phyloP scores from a whole-genome alignment of 2,888 invertebrate species.

The Eupeodes luniger region DNA sequence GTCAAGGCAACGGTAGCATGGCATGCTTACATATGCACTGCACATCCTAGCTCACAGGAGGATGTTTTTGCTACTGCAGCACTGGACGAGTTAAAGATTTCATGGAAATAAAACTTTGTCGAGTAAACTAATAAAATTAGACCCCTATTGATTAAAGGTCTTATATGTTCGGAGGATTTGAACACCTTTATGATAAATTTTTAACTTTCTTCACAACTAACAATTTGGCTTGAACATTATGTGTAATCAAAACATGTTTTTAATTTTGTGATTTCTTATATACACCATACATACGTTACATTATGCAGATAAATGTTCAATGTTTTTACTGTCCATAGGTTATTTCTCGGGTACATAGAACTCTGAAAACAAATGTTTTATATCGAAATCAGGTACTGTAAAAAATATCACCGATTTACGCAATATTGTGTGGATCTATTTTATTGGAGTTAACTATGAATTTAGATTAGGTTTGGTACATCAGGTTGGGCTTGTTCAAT shows the following conservation, averaged over 20 bases:
- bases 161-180: too few relatives aligned
- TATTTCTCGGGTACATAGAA: conserved; percentile 79
- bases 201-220: background rate
- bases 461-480: conserved; percentile 65
- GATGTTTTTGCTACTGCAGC: too few relatives aligned
- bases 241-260: background rate
- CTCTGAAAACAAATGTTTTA: conserved; percentile 76
- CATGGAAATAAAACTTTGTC: too few relatives aligned
- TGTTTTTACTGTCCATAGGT: conserved; percentile 77
- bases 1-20: too few relatives aligned
- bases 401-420: conserved; percentile 20
- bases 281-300: too few relatives aligned
- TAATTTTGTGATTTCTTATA: background rate
- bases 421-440: conserved; percentile 65
- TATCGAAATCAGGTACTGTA: conserved; percentile 68
- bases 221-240: background rate
- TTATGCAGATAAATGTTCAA: background rate
- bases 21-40: too few relatives aligned
- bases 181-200: too few relatives aligned
- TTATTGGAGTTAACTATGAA: conserved; percentile 44
- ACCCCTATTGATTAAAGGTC: too few relatives aligned
- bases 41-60: too few relatives aligned
- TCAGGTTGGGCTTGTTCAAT: conserved; percentile 54
- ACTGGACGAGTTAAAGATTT: too few relatives aligned
- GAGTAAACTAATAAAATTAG: too few relatives aligned